A percentile compares a stretch with the other conserved stretches of the same genome.
phyloP scores from a whole-genome alignment of 2,797 vertebrate genomes.

The Enteromius unitaeniatus region DNA sequence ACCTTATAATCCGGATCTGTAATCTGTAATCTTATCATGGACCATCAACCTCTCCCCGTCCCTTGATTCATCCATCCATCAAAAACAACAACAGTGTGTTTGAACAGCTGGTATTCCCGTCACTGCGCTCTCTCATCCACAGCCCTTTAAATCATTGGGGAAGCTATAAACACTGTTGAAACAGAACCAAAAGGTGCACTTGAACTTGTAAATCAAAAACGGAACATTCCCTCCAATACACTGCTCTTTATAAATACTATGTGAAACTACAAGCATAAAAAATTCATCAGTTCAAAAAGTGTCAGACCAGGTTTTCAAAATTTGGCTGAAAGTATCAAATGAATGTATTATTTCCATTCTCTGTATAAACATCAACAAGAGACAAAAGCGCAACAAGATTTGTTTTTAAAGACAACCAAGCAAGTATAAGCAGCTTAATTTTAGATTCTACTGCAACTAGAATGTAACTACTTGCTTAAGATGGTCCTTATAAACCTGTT shows the following conservation, averaged over 20 bases:
- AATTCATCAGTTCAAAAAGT: conserved; percentile 20
- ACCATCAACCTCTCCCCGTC: conserved; percentile 23
- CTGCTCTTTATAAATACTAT: conserved; percentile 39
- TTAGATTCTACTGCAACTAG: conserved; percentile 34
- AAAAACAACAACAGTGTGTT: conserved; percentile 26
- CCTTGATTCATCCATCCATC: conserved; percentile 14
- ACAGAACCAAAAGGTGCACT: conserved; percentile 25
- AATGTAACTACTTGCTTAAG: conserved; percentile 28
- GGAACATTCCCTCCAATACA: conserved; percentile 22
- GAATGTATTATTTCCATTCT: background rate
- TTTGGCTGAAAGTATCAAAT: conserved; percentile 15
- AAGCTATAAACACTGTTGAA: conserved; percentile 47
- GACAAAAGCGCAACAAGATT: background rate
- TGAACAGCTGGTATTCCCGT: conserved; percentile 35
- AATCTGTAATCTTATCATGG: conserved; percentile 59
- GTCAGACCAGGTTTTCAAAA: conserved; percentile 55
- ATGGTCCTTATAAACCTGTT: conserved; percentile 50
- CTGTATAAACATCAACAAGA: conserved; percentile 28
- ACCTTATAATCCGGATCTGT: conserved; percentile 64
- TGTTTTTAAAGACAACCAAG: background rate
- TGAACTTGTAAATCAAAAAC: conserved; percentile 15
- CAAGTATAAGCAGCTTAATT: conserved; percentile 43
- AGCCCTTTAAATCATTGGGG: conserved; percentile 20
- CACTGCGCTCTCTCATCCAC: background rate
- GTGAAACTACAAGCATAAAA: conserved; percentile 40